phyloP scores from a whole-genome alignment of 1,140 invertebrate genomes.

The Drosophila neocordata region DNA sequence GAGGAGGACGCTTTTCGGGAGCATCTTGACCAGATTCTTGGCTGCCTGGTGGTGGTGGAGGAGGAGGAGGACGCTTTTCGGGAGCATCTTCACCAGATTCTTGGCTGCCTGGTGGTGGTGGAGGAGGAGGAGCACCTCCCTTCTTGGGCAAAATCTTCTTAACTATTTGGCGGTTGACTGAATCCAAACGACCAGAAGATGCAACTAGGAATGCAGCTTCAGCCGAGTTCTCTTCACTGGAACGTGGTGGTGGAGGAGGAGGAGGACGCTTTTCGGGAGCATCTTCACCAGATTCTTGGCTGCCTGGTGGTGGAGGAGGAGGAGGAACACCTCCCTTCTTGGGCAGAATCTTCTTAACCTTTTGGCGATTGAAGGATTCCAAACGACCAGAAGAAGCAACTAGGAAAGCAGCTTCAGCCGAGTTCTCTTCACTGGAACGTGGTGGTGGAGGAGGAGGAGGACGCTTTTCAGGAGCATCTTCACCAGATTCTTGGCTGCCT shows the following conservation, averaged over 20 bases:
- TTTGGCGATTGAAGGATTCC: neutral
- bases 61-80: neutral
- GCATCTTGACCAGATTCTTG: neutral
- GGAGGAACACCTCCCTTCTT: neutral
- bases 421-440: neutral
- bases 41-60: neutral
- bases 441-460: neutral
- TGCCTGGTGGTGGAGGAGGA: neutral
- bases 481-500: neutral
- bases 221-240: neutral
- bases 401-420: neutral
- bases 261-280: neutral
- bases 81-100: neutral
- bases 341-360: neutral
- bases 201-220: neutral
- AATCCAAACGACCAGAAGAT: no score
- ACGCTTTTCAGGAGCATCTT: neutral
- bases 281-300: constrained; percentile 2
- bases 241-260: neutral
- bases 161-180: no score
- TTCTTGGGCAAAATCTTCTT: no score
- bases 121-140: neutral
- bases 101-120: neutral
- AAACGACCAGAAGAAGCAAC: neutral
- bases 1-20: neutral